A percentile compares a stretch with the other conserved stretches of the same genome.
Conservation (phyloP, 2,888 invertebrate species). For the Habrosyne pyritoides region DNA sequence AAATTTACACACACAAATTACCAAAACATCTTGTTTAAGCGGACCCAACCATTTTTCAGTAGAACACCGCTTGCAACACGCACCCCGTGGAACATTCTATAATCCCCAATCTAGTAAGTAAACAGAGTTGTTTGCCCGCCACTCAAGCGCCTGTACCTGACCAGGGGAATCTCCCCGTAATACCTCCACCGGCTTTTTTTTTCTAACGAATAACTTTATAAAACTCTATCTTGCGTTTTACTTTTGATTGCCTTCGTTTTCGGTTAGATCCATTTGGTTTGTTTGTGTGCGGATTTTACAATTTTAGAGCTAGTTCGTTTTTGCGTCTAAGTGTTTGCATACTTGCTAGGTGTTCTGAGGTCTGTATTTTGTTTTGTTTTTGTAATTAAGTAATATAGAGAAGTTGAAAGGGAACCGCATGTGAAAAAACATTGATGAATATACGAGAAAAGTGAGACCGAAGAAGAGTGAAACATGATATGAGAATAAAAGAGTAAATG, state of each 20-base stretch:
- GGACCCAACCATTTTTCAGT: not conserved
- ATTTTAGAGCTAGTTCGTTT: not conserved
- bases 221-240: conserved; percentile 1
- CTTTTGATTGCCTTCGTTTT: conserved; percentile 1
- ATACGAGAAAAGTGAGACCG: too few species aligned
- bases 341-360: too few species aligned
- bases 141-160: conserved; percentile 32
- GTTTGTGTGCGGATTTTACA: not conserved
- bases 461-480: too few species aligned
- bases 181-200: conserved; percentile 3
- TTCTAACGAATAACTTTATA: conserved; percentile 1
- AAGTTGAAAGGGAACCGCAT: too few species aligned
- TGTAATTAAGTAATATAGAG: too few species aligned
- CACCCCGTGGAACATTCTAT: conserved; percentile 12
- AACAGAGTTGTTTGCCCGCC: conserved; percentile 35
- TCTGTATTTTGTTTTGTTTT: not conserved
- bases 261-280: not conserved
- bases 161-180: conserved; percentile 21
- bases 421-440: too few species aligned
- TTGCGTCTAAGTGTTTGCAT: too few species aligned
- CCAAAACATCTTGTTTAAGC: not conserved
- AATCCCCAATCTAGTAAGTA: conserved; percentile 38
- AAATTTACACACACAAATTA: not conserved
- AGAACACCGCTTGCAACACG: not conserved
- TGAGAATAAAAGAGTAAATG: too few species aligned